Percentiles rank a stretch among this genome's conserved stretches.
phyloP scores from a whole-genome alignment of 2,113 vertebrate species.

The Hemicordylus capensis region DNA sequence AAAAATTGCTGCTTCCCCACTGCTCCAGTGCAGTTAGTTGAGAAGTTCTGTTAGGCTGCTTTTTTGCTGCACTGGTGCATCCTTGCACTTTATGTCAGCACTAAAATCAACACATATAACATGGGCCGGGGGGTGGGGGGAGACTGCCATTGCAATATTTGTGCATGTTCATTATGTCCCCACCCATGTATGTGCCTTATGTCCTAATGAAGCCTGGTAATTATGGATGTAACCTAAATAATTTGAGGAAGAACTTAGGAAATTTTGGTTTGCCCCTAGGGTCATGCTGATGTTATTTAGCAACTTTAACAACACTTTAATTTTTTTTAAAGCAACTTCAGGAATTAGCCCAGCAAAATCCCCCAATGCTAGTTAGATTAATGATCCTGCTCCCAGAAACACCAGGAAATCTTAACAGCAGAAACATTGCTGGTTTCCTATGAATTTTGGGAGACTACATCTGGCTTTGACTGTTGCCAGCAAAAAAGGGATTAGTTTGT shows the following conservation, averaged over 20 bases:
- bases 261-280: background rate
- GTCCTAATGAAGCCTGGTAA: background rate
- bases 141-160: too few species aligned
- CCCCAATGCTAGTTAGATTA: background rate
- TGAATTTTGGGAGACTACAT: background rate
- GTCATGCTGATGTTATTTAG: background rate
- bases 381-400: background rate
- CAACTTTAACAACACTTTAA: background rate
- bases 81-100: too few species aligned
- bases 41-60: too few species aligned
- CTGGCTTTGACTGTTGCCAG: rapidly evolving
- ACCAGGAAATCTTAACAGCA: background rate
- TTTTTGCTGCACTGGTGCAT: too few species aligned
- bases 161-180: too few species aligned
- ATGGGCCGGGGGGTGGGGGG: too few species aligned
- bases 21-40: too few species aligned
- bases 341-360: background rate
- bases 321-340: too few species aligned
- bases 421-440: background rate
- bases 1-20: too few species aligned
- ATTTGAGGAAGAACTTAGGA: background rate
- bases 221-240: background rate
- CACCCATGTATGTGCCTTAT: too few species aligned
- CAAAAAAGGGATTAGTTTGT: slow-evolving; percentile 16
- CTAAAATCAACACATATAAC: too few species aligned